Conservation (phyloP, 2,888 invertebrate species). For the Leucophenga montana region DNA sequence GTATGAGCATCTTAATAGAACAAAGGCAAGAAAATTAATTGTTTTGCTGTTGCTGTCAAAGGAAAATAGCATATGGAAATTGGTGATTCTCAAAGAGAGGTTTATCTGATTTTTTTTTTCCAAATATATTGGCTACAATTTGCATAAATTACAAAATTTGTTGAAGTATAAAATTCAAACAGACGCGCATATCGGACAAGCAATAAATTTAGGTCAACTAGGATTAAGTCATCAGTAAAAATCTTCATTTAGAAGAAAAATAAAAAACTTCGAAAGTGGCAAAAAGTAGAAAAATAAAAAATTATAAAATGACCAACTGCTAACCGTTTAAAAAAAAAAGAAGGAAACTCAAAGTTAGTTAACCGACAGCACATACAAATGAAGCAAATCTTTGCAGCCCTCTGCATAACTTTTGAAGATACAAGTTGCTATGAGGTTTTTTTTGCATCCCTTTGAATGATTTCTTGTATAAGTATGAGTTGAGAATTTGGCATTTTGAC, state of each 20-base stretch:
- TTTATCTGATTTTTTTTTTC: not conserved
- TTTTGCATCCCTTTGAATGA: too few relatives aligned
- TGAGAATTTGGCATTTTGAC: not conserved
- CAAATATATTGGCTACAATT: conserved; percentile 12
- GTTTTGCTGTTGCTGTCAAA: conserved; percentile 8
- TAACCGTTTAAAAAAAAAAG: not conserved
- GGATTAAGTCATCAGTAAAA: conserved; percentile 56
- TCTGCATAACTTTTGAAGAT: too few relatives aligned
- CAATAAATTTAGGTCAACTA: conserved; percentile 55
- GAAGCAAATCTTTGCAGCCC: too few relatives aligned
- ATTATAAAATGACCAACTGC: too few relatives aligned
- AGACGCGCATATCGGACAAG: conserved; percentile 49
- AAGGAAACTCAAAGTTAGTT: not conserved
- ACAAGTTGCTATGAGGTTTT: too few relatives aligned
- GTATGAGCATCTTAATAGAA: not conserved
- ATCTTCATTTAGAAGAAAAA: conserved; percentile 4
- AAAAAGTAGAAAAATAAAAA: conserved; percentile 12
- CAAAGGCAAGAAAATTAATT: conserved; percentile 19
- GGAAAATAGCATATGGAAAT: not conserved
- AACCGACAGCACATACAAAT: too few relatives aligned
- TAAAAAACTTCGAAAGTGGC: not conserved
- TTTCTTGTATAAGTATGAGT: too few relatives aligned
- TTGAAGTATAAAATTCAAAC: conserved; percentile 34
- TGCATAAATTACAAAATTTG: conserved; percentile 19
- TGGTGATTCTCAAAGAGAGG: not conserved